Conservation (phyloP, 2,888 invertebrate species). For the Oxycera nigricornis region DNA sequence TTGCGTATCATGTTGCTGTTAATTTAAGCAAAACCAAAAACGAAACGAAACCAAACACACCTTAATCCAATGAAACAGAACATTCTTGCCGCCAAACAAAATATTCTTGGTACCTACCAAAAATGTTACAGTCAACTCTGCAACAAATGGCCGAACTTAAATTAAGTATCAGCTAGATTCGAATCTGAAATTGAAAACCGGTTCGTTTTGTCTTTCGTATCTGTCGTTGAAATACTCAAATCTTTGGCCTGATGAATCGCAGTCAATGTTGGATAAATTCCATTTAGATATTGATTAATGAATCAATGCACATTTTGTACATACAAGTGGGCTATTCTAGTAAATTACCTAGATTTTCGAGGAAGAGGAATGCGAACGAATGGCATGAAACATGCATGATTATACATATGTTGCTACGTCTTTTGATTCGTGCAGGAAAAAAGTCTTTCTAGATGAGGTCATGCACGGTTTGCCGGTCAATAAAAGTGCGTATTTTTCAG, state of each 20-base stretch:
- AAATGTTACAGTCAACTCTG: background rate
- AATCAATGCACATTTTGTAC: background rate
- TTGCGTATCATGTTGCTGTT: background rate
- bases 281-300: conserved; percentile 18
- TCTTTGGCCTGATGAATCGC: conserved; percentile 17
- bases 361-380: background rate
- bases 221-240: conserved; percentile 20
- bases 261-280: background rate
- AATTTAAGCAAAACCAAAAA: conserved; percentile 5
- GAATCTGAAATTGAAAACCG: conserved; percentile 8
- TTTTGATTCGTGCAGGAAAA: no score
- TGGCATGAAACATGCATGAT: no score
- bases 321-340: background rate
- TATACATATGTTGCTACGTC: no score
- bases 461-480: no score
- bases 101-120: background rate
- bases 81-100: background rate
- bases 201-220: conserved; percentile 12
- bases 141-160: background rate
- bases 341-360: background rate
- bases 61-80: background rate
- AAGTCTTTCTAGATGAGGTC: no score
- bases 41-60: background rate
- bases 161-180: conserved; percentile 9
- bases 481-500: no score